These are phyloP conservation scores for Cichlasoma orientale DNA, from an alignment of 2,797 vertebrate genomes.

Conservation along the genomic window DNA sequence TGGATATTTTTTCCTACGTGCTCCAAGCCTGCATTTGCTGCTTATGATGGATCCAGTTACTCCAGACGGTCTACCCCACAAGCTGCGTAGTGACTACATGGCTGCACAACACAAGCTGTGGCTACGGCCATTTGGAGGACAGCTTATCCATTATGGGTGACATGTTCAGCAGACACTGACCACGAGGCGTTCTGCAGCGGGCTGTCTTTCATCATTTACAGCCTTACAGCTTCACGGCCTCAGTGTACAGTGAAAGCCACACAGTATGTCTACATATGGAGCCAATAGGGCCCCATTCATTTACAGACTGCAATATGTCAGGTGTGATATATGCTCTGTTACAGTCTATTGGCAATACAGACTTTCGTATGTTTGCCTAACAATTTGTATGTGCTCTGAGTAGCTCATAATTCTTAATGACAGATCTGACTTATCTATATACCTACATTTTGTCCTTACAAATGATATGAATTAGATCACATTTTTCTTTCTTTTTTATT, in stretches of 20 bases:
- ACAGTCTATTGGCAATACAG: background rate
- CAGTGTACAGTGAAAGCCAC: slow-evolving; percentile 17
- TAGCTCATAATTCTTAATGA: slow-evolving; percentile 31
- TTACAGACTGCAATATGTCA: slow-evolving; percentile 17
- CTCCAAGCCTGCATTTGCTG: slow-evolving; percentile 10
- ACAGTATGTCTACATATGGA: slow-evolving; percentile 2
- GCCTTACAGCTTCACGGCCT: slow-evolving; percentile 23
- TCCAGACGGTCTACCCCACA: slow-evolving; percentile 41
- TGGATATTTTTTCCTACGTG: slow-evolving; percentile 1
- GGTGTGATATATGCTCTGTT: slow-evolving; percentile 11
- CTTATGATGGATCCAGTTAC: slow-evolving; percentile 55
- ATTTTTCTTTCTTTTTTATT: background rate
- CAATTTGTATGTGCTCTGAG: background rate
- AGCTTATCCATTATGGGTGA: slow-evolving; percentile 69
- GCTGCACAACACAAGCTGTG: slow-evolving; percentile 50
- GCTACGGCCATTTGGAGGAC: slow-evolving; percentile 68
- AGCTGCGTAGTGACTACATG: slow-evolving; percentile 36
- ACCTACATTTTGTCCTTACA: background rate
- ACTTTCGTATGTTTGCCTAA: background rate
- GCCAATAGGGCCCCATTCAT: slow-evolving; percentile 16
- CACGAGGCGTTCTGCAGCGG: slow-evolving; percentile 36
- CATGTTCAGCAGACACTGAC: slow-evolving; percentile 51
- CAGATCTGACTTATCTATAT: background rate
- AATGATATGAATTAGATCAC: background rate
- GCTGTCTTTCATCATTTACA: slow-evolving; percentile 61